Evolutionary conservation across 2,888 invertebrate genomes (phyloP), one percentile per base, ranked within the genome.

Genomic region (Heliconius hortense): DNA sequence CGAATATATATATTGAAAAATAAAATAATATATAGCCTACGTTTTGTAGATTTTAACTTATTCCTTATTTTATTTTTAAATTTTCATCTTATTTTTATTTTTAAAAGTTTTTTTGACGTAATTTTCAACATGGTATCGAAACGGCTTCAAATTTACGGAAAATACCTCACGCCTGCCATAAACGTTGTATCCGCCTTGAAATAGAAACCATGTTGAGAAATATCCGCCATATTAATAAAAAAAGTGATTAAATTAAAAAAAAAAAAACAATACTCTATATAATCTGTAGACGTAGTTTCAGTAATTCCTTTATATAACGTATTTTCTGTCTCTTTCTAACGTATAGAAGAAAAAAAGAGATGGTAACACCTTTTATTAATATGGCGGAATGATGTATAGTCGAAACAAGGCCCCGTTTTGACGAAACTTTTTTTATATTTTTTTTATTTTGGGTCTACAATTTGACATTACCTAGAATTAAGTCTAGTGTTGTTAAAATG

Each of bases 401-500:
- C 21, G 24, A 60, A 63, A 70, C 13, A 35, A 48, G 74, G 79
- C 69, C 76, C 79, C 76, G 69, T 76, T 79, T 78, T 72, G 63
- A 72, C 28, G 59, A 48, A 72, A 48, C 28, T 75, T 75, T 69
- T 71, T 35, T 35, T 35, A 35, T 35, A 35, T 71, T 59, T 68
- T 67, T 66, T 71, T 60, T 71, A 60, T 74, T 69, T 76, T 76
- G 82, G 82, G 83, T 82, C 82, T 82, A 85, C 92, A 86, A 94
- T 93, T 94, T 93, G 93, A 90, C 92, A 91, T 93, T 94, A 93
- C 93, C 93, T 94, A 94, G 93, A 90, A 80, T 60, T 80, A 76
- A 74, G 77, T 91, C 92, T 93, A 94, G 93, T 77, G 93, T 93
- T 89, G 81, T 84, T 90, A 92, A 94, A 90, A 91, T 93, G 92